Conservation (phyloP, 2,797 vertebrate species). For the Myotis vivesi region DNA sequence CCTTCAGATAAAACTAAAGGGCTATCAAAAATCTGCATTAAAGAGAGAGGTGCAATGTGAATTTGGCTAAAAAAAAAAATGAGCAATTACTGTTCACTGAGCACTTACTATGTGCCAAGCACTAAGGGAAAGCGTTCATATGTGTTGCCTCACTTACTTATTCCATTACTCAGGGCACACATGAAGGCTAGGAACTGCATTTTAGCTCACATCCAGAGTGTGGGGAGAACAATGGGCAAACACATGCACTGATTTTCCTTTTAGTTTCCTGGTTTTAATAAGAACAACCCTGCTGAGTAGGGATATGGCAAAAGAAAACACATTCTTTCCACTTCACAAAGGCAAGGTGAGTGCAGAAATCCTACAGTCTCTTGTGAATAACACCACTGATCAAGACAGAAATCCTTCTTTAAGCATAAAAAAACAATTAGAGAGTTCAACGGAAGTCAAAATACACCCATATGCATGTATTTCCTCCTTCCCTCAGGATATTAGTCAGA, state of each 20-base stretch:
- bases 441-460: not conserved
- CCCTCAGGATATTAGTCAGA: not conserved
- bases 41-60: not conserved
- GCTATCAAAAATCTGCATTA: not conserved
- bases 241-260: not conserved
- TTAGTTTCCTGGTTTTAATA: not conserved
- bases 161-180: not conserved
- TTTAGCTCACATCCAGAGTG: not conserved
- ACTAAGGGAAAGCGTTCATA: not conserved
- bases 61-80: not conserved
- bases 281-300: not conserved
- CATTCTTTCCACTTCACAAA: not conserved
- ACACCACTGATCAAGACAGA: not conserved
- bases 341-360: not conserved
- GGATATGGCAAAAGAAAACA: not conserved
- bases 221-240: not conserved
- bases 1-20: not conserved
- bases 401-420: conserved; percentile 8
- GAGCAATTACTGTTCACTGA: not conserved
- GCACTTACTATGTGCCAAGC: not conserved
- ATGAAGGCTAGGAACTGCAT: not conserved
- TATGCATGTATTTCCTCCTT: not conserved
- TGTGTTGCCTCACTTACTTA: not conserved
- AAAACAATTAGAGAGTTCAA: conserved; percentile 5
- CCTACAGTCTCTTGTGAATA: not conserved